Evolutionary conservation across 1,140 invertebrate genomes (phyloP), one percentile per base, ranked within the genome.

Genomic region (Drosophila subpulchrella): DNA sequence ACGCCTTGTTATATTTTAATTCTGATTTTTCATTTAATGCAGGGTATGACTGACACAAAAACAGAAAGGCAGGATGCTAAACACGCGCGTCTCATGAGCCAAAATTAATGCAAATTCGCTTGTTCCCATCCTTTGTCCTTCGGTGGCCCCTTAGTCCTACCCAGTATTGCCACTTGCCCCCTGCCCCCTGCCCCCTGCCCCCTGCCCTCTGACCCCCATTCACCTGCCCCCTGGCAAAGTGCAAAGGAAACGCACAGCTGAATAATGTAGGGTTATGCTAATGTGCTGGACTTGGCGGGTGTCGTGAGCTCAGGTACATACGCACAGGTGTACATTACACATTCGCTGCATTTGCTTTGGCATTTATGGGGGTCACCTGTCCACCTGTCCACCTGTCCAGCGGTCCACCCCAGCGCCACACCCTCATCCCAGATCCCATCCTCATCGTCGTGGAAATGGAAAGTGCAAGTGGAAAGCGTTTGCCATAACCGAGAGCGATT

Each of bases 211-310:
- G 1, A 0, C 46, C 46, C 11, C 12, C 46, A 0, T 5, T 1
- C 6, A 5, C 12, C 24, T 0, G 8, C 17, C 4, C 24, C 54
- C 44, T 30, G 38, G 41, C 32, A 73, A 73, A 75, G 68, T 71
- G 70, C 68, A 80, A 74, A 59, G 75, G 78, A 65, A 81, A 55
- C 75, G 78, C 60, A 71, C 70, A 81, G 78, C 61, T 86, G 61
- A 86, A 86, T 88, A 86, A 86, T 88, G 75, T 76, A 86, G 78
- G 77, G 75, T 75, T 86, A 86, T 86, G 78, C 81, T 86, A 86
- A 62, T 73, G 51, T 42, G 17, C 24, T 34, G 30, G 42, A n/a
- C 34, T 13, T 11, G 12, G 11, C 32, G n/a, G 24, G 38, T 12
- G 32, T 34, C 32, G 5, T n/a, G 38, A 4, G 38, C 13, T 13